Evolutionary conservation across 2,113 vertebrate species (phyloP).

Genomic region (Coryphaenoides rupestris): DNA sequence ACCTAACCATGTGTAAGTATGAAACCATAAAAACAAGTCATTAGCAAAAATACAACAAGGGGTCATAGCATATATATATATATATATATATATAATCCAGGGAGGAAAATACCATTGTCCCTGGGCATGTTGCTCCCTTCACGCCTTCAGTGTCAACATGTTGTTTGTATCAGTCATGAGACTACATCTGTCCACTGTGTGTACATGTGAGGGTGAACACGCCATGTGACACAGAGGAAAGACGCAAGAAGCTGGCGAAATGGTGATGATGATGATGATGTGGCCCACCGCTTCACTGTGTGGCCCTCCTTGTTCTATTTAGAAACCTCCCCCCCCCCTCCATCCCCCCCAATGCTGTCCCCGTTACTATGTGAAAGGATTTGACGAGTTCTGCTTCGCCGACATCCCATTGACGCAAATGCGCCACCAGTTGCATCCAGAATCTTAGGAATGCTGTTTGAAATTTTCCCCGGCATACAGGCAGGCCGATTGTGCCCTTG

Average conservation of each 20-base stretch:
- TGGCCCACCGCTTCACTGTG: slow-evolving; percentile 51
- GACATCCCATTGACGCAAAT: slow-evolving; percentile 62
- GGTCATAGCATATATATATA: no score
- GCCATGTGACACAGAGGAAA: slow-evolving; percentile 58
- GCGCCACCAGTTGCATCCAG: slow-evolving; percentile 64
- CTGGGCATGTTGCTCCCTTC: slow-evolving; percentile 35
- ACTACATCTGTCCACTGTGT: slow-evolving; percentile 50
- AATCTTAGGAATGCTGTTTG: slow-evolving; percentile 70
- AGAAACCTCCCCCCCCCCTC: slow-evolving; percentile 22
- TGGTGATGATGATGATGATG: no score
- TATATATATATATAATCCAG: no score
- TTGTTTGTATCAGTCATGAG: slow-evolving; percentile 54
- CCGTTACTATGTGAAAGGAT: slow-evolving; percentile 36
- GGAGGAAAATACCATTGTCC: slow-evolving; percentile 19
- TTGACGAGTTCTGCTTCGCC: slow-evolving; percentile 45
- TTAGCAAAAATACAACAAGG: neutral
- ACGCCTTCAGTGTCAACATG: slow-evolving; percentile 44
- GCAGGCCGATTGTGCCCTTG: slow-evolving; percentile 32
- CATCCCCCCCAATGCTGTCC: slow-evolving; percentile 42
- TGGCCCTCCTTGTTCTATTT: slow-evolving; percentile 25
- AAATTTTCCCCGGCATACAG: slow-evolving; percentile 54
- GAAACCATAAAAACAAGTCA: no score
- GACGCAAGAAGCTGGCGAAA: slow-evolving; percentile 61
- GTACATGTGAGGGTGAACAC: slow-evolving; percentile 43
- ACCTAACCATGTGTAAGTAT: neutral